Evolutionary conservation across 2,113 vertebrate species (phyloP).

Genomic region (Eclectus roratus): DNA sequence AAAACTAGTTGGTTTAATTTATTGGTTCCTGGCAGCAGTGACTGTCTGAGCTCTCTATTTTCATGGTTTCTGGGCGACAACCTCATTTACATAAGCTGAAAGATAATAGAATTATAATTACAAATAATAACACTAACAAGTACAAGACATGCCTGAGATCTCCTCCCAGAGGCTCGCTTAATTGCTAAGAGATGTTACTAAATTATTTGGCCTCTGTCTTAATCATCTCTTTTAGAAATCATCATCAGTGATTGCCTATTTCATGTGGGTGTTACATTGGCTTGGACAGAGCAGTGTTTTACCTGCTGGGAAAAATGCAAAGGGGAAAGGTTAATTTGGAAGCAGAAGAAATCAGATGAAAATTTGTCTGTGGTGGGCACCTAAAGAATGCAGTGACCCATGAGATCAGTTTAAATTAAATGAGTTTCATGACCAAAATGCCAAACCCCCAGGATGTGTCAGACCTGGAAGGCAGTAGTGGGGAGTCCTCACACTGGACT

Average conservation of each 20-base stretch:
- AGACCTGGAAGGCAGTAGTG: background rate
- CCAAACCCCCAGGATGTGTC: background rate
- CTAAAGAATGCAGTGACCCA: background rate
- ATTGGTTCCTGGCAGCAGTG: background rate
- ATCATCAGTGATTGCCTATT: background rate
- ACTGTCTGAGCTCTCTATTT: background rate
- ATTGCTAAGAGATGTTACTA: background rate
- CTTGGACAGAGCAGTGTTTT: background rate
- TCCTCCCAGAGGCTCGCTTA: conserved; percentile 22
- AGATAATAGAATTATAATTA: conserved; percentile 10
- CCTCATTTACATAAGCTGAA: background rate
- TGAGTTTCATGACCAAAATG: background rate
- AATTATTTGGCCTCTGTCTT: background rate
- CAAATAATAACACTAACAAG: conserved; percentile 13
- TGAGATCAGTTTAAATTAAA: background rate
- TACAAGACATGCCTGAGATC: background rate
- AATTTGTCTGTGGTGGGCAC: background rate
- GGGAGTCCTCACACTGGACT: background rate
- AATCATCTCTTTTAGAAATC: background rate
- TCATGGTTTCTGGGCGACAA: background rate
- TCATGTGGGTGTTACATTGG: background rate
- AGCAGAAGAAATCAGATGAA: background rate
- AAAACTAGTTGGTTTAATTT: background rate
- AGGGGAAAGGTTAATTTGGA: background rate
- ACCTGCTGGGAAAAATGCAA: background rate